Base-by-base conservation (phyloP, 2,113 vertebrate species). In the Pedetes capensis region DNA sequence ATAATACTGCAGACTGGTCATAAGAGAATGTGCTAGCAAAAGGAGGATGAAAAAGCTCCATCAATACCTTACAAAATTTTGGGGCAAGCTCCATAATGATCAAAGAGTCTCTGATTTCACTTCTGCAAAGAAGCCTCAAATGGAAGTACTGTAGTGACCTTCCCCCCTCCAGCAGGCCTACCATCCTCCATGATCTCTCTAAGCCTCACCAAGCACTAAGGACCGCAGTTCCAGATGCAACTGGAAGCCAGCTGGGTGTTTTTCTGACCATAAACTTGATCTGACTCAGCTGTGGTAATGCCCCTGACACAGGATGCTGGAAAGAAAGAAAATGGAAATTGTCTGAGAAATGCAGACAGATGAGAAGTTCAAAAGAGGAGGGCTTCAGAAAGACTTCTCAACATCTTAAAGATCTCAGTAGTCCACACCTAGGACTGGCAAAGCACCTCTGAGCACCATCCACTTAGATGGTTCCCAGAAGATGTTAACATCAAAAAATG, bases 191-290 rank as follows among this genome's bases (percentile, higher is more conserved):
- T 12, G 66, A 49, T 55, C 47, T 91, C 71, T 6, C 14, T 13
- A 42, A 79, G 51, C 68, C 75, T 80, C 89, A 27, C 34, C 51
- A n/a, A 11, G 47, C 39, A 84, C 66, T 55, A 86, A 27, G 66
- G 72, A 78, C 75, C 66, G 44, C 8, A 3, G 12, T 81, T 25
- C 44, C 0, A 53, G 49, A 91, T 79, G 76, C 68, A 69, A 93
- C 55, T 82, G 61, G 76, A 93, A 68, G 44, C 61, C 80, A 88
- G 87, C 6, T 87, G 75, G 93, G 23, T 61, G 71, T 75, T 93
- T 89, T 83, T 89, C 93, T 92, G 90, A 92, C 80, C 61, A 64
- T 83, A 87, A 96, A 92, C 81, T 92, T 95, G 83, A 95, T 92
- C 84, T 64, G 76, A 93, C 39, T 94, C 94, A 92, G 90, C 90